phyloP scores from a whole-genome alignment of 2,888 invertebrate genomes.

The Apocheima hispidaria region DNA sequence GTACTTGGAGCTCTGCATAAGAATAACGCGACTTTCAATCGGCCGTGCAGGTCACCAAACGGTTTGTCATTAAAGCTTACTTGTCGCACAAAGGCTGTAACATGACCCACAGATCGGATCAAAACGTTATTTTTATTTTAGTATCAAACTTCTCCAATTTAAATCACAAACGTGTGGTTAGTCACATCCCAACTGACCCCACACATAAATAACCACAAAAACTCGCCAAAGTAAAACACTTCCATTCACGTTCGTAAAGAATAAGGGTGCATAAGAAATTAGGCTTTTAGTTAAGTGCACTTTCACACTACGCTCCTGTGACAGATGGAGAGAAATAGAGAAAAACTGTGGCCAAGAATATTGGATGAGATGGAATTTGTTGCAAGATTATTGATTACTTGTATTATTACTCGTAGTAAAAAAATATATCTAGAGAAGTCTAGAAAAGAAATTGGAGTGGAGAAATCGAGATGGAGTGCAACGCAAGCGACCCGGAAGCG shows the following conservation, averaged over 20 bases:
- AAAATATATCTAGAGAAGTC: too few species aligned
- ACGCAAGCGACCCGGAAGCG: too few species aligned
- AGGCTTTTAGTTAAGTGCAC: constrained; percentile 76
- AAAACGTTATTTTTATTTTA: too few species aligned
- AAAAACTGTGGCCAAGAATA: constrained; percentile 18
- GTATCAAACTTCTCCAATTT: constrained; percentile 34
- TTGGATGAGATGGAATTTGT: background rate
- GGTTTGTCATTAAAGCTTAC: background rate
- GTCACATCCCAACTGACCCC: constrained; percentile 40
- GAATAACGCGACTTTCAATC: too few species aligned
- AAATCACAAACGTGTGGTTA: constrained; percentile 43
- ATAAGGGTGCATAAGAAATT: constrained; percentile 81
- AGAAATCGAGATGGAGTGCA: too few species aligned
- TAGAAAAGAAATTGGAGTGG: too few species aligned
- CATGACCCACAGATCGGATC: too few species aligned
- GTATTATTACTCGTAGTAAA: too few species aligned
- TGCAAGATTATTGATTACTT: background rate
- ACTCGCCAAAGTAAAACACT: constrained; percentile 70
- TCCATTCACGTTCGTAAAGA: constrained; percentile 64
- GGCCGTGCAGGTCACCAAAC: too few species aligned
- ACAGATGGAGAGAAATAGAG: constrained; percentile 29
- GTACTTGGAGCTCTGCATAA: too few species aligned
- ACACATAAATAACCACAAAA: constrained; percentile 70
- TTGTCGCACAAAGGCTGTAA: too few species aligned
- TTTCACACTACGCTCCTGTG: constrained; percentile 61